These are phyloP conservation scores for Myzus persicae DNA, from an alignment of 1,140 invertebrate species.

Conservation along the genomic window DNA sequence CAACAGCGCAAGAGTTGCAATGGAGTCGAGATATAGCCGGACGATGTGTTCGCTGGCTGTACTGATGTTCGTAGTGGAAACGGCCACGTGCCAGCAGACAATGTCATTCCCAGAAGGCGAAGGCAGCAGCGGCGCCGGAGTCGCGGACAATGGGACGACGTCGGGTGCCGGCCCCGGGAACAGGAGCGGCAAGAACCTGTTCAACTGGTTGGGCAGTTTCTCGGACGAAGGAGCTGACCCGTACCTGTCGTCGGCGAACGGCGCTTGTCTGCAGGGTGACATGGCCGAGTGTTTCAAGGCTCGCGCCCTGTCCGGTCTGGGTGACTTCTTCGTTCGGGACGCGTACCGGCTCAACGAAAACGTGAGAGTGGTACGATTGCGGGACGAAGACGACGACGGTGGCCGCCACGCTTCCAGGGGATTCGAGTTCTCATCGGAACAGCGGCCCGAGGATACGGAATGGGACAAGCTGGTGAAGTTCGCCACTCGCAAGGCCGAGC, in stretches of 20 bases:
- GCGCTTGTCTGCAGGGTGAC: constrained; percentile 76
- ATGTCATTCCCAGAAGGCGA: constrained; percentile 21
- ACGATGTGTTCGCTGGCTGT: no score
- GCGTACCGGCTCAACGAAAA: constrained; percentile 72
- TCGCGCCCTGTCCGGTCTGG: constrained; percentile 74
- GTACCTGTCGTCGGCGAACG: constrained; percentile 75
- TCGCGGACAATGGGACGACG: constrained; percentile 20
- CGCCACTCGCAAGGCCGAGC: constrained; percentile 72
- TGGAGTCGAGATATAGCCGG: no score
- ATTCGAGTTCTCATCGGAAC: constrained; percentile 68
- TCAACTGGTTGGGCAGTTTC: constrained; percentile 79
- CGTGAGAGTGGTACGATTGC: constrained; percentile 73
- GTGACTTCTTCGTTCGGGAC: constrained; percentile 76
- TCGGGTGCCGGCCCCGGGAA: neutral
- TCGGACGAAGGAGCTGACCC: constrained; percentile 76
- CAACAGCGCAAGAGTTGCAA: neutral
- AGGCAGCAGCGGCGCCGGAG: neutral
- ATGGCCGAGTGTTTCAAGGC: constrained; percentile 83
- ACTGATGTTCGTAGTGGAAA: neutral
- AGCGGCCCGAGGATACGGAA: constrained; percentile 75
- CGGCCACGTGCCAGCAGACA: neutral
- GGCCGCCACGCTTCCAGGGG: constrained; percentile 69
- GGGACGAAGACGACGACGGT: constrained; percentile 34
- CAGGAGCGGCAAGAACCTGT: constrained; percentile 71
- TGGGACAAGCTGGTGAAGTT: constrained; percentile 82